Percentiles rank a stretch among this genome's conserved stretches.
phyloP scores from a whole-genome alignment of 2,113 vertebrate species.

The Hydrochoerus hydrochaeris region DNA sequence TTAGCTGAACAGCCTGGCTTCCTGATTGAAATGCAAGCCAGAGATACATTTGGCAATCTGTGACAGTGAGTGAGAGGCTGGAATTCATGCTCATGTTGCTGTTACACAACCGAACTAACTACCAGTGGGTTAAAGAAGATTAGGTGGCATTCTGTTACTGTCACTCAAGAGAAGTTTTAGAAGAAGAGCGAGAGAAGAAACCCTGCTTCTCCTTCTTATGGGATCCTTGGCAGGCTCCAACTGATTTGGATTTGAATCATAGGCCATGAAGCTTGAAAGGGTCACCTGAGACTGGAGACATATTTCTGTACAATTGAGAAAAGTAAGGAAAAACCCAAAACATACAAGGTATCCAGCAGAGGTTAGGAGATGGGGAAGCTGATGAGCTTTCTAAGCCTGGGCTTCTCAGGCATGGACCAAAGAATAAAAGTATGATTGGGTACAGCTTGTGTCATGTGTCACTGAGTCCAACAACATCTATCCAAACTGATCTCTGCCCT shows the following conservation, averaged over 20 bases:
- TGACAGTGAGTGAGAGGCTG: slow-evolving; percentile 48
- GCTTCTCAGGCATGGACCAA: neutral
- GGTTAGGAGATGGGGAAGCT: neutral
- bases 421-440: neutral
- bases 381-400: neutral
- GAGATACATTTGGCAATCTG: neutral
- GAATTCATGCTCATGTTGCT: slow-evolving; percentile 33
- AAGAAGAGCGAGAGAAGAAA: neutral
- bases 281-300: neutral
- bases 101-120: slow-evolving; percentile 33
- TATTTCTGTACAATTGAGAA: neutral
- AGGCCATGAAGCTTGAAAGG: neutral
- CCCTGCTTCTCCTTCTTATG: neutral
- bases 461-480: neutral
- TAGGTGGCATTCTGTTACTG: neutral
- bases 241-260: neutral
- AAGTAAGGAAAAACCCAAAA: neutral
- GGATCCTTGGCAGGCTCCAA: neutral
- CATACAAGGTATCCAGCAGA: neutral
- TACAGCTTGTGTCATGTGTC: neutral
- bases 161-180: neutral
- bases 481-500: neutral
- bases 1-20: slow-evolving; percentile 51
- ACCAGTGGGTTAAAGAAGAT: slow-evolving; percentile 41
- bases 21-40: slow-evolving; percentile 63